Conservation (phyloP, 1,140 invertebrate species). For the Procambarus virginalis region DNA sequence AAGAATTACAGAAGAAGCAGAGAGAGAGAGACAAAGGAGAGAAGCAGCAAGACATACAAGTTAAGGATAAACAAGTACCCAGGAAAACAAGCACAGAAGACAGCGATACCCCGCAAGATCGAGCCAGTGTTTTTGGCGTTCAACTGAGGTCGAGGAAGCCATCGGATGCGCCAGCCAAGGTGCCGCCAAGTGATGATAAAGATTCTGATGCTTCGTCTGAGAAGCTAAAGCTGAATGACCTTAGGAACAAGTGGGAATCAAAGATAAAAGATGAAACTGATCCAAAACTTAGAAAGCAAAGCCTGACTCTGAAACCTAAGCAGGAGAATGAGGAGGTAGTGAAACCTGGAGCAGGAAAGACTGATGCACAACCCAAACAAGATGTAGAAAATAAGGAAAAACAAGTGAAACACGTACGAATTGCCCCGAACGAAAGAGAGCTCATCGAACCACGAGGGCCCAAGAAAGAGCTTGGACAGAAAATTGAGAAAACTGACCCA, state of each 20-base stretch:
- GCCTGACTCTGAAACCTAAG: conserved; percentile 31
- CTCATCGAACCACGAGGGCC: not conserved
- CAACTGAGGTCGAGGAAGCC: conserved; percentile 16
- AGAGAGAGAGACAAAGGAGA: not conserved
- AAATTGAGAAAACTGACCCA: not conserved
- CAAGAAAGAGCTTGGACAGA: not conserved
- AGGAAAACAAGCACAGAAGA: not conserved
- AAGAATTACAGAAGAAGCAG: not conserved
- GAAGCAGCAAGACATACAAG: conserved; percentile 13
- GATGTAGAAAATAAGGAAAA: not conserved
- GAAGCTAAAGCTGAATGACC: conserved; percentile 15
- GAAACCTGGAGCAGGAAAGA: not conserved
- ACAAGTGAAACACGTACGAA: not conserved
- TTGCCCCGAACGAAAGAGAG: not conserved
- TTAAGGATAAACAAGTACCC: not conserved
- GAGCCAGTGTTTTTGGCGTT: conserved; percentile 30
- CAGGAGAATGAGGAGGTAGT: conserved; percentile 1
- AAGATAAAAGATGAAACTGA: conserved; percentile 51
- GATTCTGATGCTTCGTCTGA: not conserved
- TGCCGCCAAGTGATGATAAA: not conserved
- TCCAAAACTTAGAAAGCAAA: conserved; percentile 6
- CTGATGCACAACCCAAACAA: not conserved
- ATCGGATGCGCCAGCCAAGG: not conserved
- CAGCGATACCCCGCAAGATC: conserved; percentile 9
- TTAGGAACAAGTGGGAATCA: conserved; percentile 55